Evolutionary conservation across 92 coral and sea anemone genomes (phyloP), one percentile per base, ranked within the genome.

Genomic region (Diadumene lineata): DNA sequence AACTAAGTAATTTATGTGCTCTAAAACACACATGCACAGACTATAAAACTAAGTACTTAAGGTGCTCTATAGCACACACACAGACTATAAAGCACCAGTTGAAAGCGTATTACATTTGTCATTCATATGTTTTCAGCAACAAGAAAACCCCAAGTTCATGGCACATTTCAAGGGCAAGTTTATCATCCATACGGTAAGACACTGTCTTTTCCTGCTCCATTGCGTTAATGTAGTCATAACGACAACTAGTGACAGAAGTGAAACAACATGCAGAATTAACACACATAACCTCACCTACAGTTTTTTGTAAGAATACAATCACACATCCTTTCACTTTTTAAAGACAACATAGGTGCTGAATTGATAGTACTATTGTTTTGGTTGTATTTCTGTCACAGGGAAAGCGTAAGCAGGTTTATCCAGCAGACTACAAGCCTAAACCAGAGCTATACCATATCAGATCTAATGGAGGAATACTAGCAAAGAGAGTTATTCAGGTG

Each of bases 111-210:
- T n/a, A n/a, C n/a, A n/a, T n/a, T n/a, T n/a, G n/a, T n/a, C n/a
- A n/a, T n/a, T n/a, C 11, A 48, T 81, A 1, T 55, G 13, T 21
- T 65, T 78, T 43, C 83, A 96, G 99, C 99, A 96, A 96, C 93
- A 93, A 96, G 99, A 96, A 64, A 87, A 91, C 38, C 99, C 97
- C 57, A 78, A 93, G 63, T 96, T 96, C 71, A 72, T 96, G 67
- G 99, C 99, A 34, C 99, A 96, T 70, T 96, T 96, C 58, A 96
- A 93, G 82, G 99, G 99, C 74, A 92, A 93, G 72, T 96, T 94
- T 34, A 96, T 96, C 64, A 96, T 96, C 79, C 99, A 92, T 85
- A 73, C 85, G 94, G 99, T 96, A 72, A 38, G 48, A 38, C n/a
- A n/a, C n/a, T n/a, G n/a, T n/a, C 48, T 38, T 38, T 38, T 38